A percentile compares a stretch with the other conserved stretches of the same genome.
phyloP scores from a whole-genome alignment of 2,113 vertebrate species.

The Odontesthes bonariensis region DNA sequence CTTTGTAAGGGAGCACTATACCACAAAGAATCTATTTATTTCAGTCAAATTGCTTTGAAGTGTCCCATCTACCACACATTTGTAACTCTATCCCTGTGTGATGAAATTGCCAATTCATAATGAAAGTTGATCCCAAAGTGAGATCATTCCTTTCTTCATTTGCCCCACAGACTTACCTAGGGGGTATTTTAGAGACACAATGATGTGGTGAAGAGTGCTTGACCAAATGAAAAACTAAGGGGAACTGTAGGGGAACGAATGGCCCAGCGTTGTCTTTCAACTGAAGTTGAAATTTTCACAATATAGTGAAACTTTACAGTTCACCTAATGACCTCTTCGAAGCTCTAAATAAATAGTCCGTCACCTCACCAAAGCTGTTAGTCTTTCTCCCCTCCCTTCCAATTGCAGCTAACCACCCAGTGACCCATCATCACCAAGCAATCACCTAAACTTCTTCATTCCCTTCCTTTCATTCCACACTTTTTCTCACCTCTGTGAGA shows the following conservation, averaged over 20 bases:
- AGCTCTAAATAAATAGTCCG: conserved; percentile 32
- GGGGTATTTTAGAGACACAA: conserved; percentile 4
- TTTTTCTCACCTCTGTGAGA: conserved; percentile 57
- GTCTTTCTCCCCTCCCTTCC: conserved; percentile 35
- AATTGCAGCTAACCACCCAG: conserved; percentile 40
- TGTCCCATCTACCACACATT: conserved; percentile 14
- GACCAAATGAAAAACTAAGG: not conserved
- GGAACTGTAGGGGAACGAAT: not conserved
- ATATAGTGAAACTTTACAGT: conserved; percentile 10
- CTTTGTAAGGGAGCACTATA: conserved; percentile 11
- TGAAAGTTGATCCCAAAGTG: conserved; percentile 59
- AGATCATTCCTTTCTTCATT: conserved; percentile 56
- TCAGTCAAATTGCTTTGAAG: conserved; percentile 37
- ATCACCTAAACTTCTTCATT: conserved; percentile 39
- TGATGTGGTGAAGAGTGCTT: conserved; percentile 17
- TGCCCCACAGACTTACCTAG: conserved; percentile 19
- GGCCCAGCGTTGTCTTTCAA: not conserved
- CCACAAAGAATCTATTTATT: conserved; percentile 32
- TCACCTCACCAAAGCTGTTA: conserved; percentile 25
- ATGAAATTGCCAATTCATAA: conserved; percentile 59
- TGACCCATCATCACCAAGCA: conserved; percentile 36
- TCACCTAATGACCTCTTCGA: conserved; percentile 29
- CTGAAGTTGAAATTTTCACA: conserved; percentile 4
- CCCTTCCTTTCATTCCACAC: conserved; percentile 48
- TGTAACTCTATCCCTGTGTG: conserved; percentile 53